A percentile compares a stretch with the other conserved stretches of the same genome.
These are phyloP conservation scores for Neotoxoptera formosana DNA, from an alignment of 1,140 invertebrate species.

Conservation along the genomic window DNA sequence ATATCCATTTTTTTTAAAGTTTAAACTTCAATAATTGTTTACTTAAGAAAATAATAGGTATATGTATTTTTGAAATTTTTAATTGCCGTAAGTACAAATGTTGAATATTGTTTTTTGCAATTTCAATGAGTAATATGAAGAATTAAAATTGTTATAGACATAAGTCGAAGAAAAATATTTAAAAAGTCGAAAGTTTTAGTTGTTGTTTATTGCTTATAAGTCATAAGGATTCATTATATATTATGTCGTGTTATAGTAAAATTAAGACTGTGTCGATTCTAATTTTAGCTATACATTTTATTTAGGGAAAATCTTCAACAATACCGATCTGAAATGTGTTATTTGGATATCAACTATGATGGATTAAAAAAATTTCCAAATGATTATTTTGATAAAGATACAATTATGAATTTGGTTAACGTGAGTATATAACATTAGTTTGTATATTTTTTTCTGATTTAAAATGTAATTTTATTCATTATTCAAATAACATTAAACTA, in stretches of 20 bases:
- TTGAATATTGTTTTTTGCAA: too few relatives aligned
- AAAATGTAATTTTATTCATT: not conserved
- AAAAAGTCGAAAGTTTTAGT: too few relatives aligned
- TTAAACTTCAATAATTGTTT: too few relatives aligned
- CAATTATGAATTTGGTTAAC: not conserved
- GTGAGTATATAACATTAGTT: not conserved
- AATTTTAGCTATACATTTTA: not conserved
- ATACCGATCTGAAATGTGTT: not conserved
- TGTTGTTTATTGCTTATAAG: too few relatives aligned
- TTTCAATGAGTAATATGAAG: too few relatives aligned
- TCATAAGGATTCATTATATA: too few relatives aligned
- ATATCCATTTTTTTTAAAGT: too few relatives aligned
- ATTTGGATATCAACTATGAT: not conserved
- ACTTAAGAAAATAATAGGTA: too few relatives aligned
- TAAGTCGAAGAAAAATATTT: too few relatives aligned
- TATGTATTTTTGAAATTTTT: too few relatives aligned
- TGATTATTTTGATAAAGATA: not conserved
- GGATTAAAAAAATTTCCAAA: not conserved
- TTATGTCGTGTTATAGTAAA: not conserved
- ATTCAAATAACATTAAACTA: not conserved
- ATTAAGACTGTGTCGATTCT: not conserved
- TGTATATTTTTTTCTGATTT: not conserved
- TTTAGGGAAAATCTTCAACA: constrained; percentile 13
- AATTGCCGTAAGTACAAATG: too few relatives aligned
- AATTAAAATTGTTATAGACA: too few relatives aligned